Evolutionary conservation across 2,888 invertebrate genomes (phyloP).

Genomic region (Hyposoter dolosus): DNA sequence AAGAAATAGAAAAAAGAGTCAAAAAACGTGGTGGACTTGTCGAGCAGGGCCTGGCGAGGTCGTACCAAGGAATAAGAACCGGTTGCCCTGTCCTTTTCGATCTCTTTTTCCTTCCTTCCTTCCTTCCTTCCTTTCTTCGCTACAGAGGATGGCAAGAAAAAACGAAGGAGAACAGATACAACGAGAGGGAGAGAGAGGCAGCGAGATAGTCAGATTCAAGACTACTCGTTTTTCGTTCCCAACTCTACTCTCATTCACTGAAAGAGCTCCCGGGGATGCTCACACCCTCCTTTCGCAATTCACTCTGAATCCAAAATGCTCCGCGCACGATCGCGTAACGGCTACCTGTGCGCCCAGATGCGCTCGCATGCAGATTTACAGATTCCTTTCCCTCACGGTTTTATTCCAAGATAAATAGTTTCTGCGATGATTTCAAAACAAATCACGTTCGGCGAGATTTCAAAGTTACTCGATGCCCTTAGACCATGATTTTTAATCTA

Average conservation of each 20-base stretch:
- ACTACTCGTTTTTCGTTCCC: constrained; percentile 63
- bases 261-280: constrained; percentile 64
- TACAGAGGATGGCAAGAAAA: constrained; percentile 57
- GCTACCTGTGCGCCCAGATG: constrained; percentile 67
- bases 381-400: constrained; percentile 4
- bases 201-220: constrained; percentile 20
- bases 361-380: constrained; percentile 11
- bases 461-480: too few species aligned
- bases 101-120: constrained; percentile 48
- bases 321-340: constrained; percentile 64
- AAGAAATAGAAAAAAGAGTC: constrained; percentile 35
- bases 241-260: constrained; percentile 63
- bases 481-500: too few species aligned
- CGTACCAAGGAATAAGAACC: constrained; percentile 62
- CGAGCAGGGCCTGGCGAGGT: constrained; percentile 47
- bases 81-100: constrained; percentile 65
- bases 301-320: constrained; percentile 32
- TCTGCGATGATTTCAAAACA: neutral
- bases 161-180: constrained; percentile 5
- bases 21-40: constrained; percentile 9
- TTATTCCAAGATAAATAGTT: neutral
- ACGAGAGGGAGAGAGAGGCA: constrained; percentile 37
- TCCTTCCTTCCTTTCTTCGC: constrained; percentile 63
- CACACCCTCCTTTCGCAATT: constrained; percentile 44
- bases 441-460: neutral